Percentiles rank a stretch among this genome's conserved stretches.
Evolutionary conservation across 1,140 invertebrate species (phyloP).

Genomic region (Uloborus diversus): DNA sequence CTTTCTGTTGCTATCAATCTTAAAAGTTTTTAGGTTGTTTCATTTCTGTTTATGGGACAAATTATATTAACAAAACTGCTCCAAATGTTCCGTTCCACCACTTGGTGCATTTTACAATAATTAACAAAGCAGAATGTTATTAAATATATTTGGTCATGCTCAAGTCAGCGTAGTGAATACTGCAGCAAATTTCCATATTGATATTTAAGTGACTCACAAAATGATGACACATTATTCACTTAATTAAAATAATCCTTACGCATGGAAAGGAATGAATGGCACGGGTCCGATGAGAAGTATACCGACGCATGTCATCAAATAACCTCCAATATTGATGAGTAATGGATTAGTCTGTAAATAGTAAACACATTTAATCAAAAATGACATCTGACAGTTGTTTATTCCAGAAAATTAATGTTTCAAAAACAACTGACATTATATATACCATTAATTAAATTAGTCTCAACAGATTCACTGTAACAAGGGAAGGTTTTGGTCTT

Average conservation of each 20-base stretch:
- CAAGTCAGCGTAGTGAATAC: too few species aligned
- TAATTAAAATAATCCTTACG: slow-evolving; percentile 55
- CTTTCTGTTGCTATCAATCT: too few species aligned
- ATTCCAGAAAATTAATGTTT: neutral
- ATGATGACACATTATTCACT: neutral
- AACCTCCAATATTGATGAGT: slow-evolving; percentile 44
- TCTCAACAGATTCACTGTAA: slow-evolving; percentile 8
- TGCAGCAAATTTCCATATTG: too few species aligned
- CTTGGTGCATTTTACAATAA: too few species aligned
- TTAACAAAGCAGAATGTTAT: too few species aligned
- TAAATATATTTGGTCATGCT: too few species aligned
- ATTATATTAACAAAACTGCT: too few species aligned
- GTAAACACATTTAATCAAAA: too few species aligned
- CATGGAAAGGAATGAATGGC: slow-evolving; percentile 55
- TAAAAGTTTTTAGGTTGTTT: too few species aligned
- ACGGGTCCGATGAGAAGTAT: slow-evolving; percentile 58
- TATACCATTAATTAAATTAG: slow-evolving; percentile 44
- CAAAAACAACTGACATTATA: neutral
- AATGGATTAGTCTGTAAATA: slow-evolving; percentile 46
- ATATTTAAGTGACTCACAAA: neutral
- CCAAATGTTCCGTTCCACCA: too few species aligned
- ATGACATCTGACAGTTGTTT: neutral
- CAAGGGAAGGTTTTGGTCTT: too few species aligned
- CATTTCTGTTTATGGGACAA: too few species aligned
- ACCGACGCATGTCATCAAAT: slow-evolving; percentile 29